phyloP scores from a whole-genome alignment of 1,140 invertebrate genomes.

The Drosophila tsacasi region DNA sequence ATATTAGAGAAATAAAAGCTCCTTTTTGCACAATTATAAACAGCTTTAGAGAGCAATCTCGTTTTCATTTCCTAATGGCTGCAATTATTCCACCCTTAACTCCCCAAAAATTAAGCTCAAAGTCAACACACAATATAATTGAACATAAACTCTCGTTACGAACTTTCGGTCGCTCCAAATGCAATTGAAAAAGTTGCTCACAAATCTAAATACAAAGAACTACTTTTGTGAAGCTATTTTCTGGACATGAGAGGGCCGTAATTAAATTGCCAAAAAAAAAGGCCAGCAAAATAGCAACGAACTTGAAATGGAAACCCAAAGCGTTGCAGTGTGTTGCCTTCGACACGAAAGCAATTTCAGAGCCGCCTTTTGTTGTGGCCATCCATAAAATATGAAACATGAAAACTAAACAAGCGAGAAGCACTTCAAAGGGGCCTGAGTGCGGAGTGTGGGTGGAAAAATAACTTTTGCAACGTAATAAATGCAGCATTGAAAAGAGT shows the following conservation, averaged over 20 bases:
- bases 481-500: constrained; percentile 62
- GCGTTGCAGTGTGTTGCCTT: constrained; percentile 25
- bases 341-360: constrained; percentile 45
- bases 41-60: neutral
- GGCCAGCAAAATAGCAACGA: neutral
- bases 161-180: neutral
- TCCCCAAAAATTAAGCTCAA: constrained; percentile 8
- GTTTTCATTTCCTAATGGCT: neutral
- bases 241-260: constrained; percentile 21
- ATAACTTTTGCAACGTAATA: constrained; percentile 62
- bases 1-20: neutral
- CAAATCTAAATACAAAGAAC: constrained; percentile 19
- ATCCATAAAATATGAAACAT: constrained; percentile 55
- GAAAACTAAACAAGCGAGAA: constrained; percentile 40
- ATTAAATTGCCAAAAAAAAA: constrained; percentile 42
- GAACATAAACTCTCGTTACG: neutral
- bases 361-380: constrained; percentile 51
- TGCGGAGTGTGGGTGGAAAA: constrained; percentile 29
- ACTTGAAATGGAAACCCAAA: constrained; percentile 40
- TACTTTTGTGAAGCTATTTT: constrained; percentile 1
- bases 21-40: neutral
- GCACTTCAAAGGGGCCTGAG: constrained; percentile 1
- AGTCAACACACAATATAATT: constrained; percentile 12
- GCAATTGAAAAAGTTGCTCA: constrained; percentile 38
- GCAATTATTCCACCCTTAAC: neutral